phyloP scores from a whole-genome alignment of 2,888 invertebrate species.

The Amphipoea oculea region DNA sequence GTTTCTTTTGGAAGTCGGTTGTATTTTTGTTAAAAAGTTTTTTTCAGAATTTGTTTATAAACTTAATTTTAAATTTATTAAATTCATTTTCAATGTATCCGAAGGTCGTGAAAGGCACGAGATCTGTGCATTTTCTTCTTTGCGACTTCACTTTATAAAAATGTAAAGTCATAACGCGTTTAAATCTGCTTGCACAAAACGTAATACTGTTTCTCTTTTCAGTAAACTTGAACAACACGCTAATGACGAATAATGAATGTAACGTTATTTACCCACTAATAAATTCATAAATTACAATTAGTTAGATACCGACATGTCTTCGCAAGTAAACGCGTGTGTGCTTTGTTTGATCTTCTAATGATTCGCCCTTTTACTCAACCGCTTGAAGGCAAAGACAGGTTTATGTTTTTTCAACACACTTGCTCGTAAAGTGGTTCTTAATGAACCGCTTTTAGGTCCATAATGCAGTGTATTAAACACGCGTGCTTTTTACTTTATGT shows the following conservation, averaged over 20 bases:
- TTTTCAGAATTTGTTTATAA: too few species aligned
- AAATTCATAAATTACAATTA: slow-evolving; percentile 35
- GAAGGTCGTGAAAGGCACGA: too few species aligned
- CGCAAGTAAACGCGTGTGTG: background rate
- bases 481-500: too few species aligned
- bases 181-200: background rate
- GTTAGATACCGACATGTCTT: background rate
- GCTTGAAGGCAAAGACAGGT: background rate
- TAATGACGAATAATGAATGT: slow-evolving; percentile 34
- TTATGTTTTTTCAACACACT: too few species aligned
- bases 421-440: too few species aligned
- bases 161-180: background rate
- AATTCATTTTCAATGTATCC: too few species aligned
- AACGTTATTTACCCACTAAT: background rate
- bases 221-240: background rate
- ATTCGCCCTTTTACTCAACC: background rate
- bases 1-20: too few species aligned
- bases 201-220: background rate
- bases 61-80: too few species aligned
- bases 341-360: background rate
- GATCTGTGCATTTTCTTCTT: background rate
- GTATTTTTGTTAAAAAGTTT: too few species aligned
- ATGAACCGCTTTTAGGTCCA: too few species aligned
- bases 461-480: too few species aligned
- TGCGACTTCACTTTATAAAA: slow-evolving; percentile 1